Evolutionary conservation across 2,888 invertebrate genomes (phyloP).

Genomic region (Lamproptera curius): DNA sequence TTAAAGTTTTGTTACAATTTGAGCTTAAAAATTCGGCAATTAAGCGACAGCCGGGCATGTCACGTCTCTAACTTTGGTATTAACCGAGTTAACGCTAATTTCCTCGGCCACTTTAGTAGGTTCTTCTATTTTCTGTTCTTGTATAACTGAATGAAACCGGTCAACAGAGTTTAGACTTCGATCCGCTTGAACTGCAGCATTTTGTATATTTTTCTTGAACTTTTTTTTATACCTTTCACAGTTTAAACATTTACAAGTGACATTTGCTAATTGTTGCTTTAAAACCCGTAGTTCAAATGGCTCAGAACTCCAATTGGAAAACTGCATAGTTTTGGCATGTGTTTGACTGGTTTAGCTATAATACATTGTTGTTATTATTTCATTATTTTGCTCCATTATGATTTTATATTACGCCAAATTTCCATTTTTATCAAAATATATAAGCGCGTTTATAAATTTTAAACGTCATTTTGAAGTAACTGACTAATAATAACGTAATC

Average conservation of each 20-base stretch:
- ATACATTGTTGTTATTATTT: neutral
- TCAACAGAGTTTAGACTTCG: conserved; percentile 20
- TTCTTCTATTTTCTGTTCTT: conserved; percentile 3
- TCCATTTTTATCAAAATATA: neutral
- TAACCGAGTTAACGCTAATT: conserved; percentile 17
- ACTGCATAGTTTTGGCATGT: conserved; percentile 24
- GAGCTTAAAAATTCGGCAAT: conserved; percentile 38
- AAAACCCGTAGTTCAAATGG: conserved; percentile 45
- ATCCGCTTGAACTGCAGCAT: conserved; percentile 34
- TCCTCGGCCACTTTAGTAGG: conserved; percentile 12
- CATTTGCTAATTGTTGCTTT: conserved; percentile 45
- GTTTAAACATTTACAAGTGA: conserved; percentile 43
- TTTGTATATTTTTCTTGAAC: conserved; percentile 23
- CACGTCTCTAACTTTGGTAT: conserved; percentile 25
- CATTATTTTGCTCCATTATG: neutral
- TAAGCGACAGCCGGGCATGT: conserved; percentile 45
- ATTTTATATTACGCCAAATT: neutral
- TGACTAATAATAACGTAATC: too few species aligned
- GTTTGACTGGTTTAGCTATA: conserved; percentile 4
- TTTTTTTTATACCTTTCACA: conserved; percentile 27
- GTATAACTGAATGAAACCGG: conserved; percentile 26
- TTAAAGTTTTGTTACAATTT: conserved; percentile 36
- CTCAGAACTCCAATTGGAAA: conserved; percentile 24
- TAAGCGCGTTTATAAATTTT: neutral
- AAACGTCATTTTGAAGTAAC: neutral